These are phyloP conservation scores for Mythimna loreyi DNA, from an alignment of 2,888 invertebrate species.

Conservation along the genomic window DNA sequence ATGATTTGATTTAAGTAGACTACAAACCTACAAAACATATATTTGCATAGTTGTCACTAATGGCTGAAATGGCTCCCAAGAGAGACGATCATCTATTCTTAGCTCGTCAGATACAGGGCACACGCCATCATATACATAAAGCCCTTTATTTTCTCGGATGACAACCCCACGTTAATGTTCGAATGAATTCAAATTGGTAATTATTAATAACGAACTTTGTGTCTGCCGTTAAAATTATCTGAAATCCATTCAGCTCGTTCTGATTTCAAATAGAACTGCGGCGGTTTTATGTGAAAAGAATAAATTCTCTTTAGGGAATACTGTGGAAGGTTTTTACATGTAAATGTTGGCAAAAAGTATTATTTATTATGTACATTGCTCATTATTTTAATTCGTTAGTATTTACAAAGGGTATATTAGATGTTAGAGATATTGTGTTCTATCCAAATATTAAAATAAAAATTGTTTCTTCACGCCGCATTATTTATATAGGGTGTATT, in stretches of 20 bases:
- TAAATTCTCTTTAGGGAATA: constrained; percentile 50
- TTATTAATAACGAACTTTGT: constrained; percentile 66
- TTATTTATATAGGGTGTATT: too few species aligned
- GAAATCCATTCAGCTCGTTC: constrained; percentile 62
- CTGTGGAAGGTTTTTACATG: constrained; percentile 45
- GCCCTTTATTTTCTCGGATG: constrained; percentile 44
- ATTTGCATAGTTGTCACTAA: background rate
- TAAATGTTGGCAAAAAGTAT: constrained; percentile 31
- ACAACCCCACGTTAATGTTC: constrained; percentile 55
- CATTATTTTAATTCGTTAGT: constrained; percentile 34
- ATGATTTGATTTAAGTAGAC: background rate
- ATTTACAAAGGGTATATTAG: background rate
- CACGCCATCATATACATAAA: constrained; percentile 9
- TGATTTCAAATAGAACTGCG: constrained; percentile 61
- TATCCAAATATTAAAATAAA: background rate
- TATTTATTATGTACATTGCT: constrained; percentile 33
- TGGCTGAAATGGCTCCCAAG: background rate
- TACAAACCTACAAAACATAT: background rate
- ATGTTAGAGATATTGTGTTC: background rate
- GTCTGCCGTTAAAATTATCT: constrained; percentile 63
- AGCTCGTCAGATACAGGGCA: constrained; percentile 13
- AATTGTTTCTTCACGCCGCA: background rate
- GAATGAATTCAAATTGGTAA: constrained; percentile 64
- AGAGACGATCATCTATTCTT: constrained; percentile 21
- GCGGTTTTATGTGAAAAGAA: constrained; percentile 42